A percentile compares a stretch with the other conserved stretches of the same genome.
Evolutionary conservation across 2,797 vertebrate species (phyloP).

Genomic region (Triplophysa bombifrons): DNA sequence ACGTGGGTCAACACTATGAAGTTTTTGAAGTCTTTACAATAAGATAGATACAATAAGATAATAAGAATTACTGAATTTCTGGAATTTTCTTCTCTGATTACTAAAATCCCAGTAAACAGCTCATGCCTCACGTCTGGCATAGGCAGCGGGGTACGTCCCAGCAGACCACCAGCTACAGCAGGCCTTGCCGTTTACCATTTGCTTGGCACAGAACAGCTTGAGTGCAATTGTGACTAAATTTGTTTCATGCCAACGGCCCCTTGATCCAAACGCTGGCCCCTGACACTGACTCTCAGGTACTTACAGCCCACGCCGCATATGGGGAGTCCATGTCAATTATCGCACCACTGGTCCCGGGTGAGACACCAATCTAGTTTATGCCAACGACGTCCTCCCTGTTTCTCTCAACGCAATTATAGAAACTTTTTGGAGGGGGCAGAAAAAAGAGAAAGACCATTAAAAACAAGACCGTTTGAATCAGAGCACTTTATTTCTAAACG

Average conservation of each 20-base stretch:
- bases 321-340: conserved; percentile 71
- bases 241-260: conserved; percentile 63
- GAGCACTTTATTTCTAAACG: conserved; percentile 10
- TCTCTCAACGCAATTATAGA: conserved; percentile 62
- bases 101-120: conserved; percentile 29
- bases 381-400: conserved; percentile 66
- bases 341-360: conserved; percentile 64
- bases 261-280: conserved; percentile 66
- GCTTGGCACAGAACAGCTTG: conserved; percentile 66
- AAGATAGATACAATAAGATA: too few relatives aligned
- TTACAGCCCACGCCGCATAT: conserved; percentile 40
- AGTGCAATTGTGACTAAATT: conserved; percentile 69
- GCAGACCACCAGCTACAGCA: conserved; percentile 11
- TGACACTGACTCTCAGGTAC: conserved; percentile 57
- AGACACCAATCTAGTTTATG: conserved; percentile 64
- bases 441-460: conserved; percentile 5
- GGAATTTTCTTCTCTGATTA: not conserved
- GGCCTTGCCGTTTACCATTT: conserved; percentile 38
- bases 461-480: conserved; percentile 6
- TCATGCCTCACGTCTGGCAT: conserved; percentile 1
- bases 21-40: too few relatives aligned
- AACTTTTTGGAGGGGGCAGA: conserved; percentile 31
- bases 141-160: conserved; percentile 10
- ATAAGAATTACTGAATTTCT: not conserved
- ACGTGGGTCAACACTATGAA: too few relatives aligned